phyloP scores from a whole-genome alignment of 2,888 invertebrate genomes.

The Leptinotarsa juncta region DNA sequence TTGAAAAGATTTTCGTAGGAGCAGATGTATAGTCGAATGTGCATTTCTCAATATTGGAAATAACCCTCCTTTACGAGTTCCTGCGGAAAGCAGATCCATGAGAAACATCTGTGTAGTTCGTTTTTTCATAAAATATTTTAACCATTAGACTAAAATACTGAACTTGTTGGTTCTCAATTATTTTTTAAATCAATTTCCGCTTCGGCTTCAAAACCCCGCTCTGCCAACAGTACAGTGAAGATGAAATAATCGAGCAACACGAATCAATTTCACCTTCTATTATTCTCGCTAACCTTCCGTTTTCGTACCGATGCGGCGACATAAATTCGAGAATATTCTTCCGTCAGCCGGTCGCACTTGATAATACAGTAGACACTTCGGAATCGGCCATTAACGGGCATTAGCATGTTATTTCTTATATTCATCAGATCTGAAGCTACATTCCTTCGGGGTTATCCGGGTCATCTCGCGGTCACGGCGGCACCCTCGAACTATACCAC shows the following conservation, averaged over 20 bases:
- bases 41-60: too few relatives aligned
- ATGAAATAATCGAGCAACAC: neutral
- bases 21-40: too few relatives aligned
- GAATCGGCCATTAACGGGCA: conserved; percentile 54
- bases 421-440: conserved; percentile 56
- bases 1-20: too few relatives aligned
- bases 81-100: too few relatives aligned
- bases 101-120: too few relatives aligned
- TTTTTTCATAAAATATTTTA: too few relatives aligned
- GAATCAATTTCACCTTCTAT: neutral
- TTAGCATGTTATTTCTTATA: conserved; percentile 59
- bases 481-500: conserved; percentile 49
- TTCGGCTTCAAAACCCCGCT: too few relatives aligned
- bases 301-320: conserved; percentile 13
- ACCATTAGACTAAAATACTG: too few relatives aligned
- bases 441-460: conserved; percentile 57
- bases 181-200: too few relatives aligned
- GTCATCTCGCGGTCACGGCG: conserved; percentile 57
- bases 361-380: conserved; percentile 51
- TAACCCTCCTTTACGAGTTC: too few relatives aligned
- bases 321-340: conserved; percentile 41
- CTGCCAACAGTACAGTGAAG: neutral
- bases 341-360: conserved; percentile 38
- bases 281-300: conserved; percentile 14
- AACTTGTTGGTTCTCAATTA: too few relatives aligned